Evolutionary conservation across 2,888 invertebrate genomes (phyloP).

Genomic region (Sylvicola cinctus): DNA sequence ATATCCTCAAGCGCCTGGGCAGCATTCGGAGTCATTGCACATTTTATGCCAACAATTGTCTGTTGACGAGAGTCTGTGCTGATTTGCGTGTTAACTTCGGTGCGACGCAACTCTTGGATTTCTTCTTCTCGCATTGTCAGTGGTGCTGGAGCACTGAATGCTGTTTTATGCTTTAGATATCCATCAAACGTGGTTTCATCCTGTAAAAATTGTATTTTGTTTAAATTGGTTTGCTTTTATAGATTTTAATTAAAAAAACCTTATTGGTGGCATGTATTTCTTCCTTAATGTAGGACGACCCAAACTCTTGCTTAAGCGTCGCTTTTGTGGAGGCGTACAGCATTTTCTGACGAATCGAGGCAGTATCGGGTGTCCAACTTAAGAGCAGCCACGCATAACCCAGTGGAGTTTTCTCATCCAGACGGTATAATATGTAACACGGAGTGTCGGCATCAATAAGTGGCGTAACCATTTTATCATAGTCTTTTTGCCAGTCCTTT

Average conservation of each 20-base stretch:
- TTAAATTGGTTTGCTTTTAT: constrained; percentile 4
- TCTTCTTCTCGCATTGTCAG: constrained; percentile 77
- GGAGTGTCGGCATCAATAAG: constrained; percentile 63
- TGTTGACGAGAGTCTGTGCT: constrained; percentile 70
- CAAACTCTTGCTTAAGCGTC: constrained; percentile 91
- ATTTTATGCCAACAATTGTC: constrained; percentile 73
- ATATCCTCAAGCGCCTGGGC: constrained; percentile 54
- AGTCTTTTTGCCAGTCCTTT: constrained; percentile 71
- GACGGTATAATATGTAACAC: constrained; percentile 72
- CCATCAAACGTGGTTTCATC: constrained; percentile 67
- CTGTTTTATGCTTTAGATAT: constrained; percentile 56
- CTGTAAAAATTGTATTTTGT: too few relatives aligned
- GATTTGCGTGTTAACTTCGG: constrained; percentile 51
- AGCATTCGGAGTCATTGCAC: constrained; percentile 71
- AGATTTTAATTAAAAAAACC: constrained; percentile 7
- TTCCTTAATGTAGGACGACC: constrained; percentile 79
- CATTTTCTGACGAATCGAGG: constrained; percentile 89
- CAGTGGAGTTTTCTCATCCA: constrained; percentile 55
- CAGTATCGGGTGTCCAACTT: constrained; percentile 86
- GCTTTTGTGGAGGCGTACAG: constrained; percentile 94
- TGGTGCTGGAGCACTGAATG: constrained; percentile 69
- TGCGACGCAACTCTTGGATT: constrained; percentile 52
- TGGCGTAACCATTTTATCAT: constrained; percentile 49
- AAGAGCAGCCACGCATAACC: constrained; percentile 86
- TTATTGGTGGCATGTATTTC: constrained; percentile 75